A percentile compares a stretch with the other conserved stretches of the same genome.
Evolutionary conservation across 23 tunicate genomes (phyloP).

Genomic region (Botrylloides violaceus): DNA sequence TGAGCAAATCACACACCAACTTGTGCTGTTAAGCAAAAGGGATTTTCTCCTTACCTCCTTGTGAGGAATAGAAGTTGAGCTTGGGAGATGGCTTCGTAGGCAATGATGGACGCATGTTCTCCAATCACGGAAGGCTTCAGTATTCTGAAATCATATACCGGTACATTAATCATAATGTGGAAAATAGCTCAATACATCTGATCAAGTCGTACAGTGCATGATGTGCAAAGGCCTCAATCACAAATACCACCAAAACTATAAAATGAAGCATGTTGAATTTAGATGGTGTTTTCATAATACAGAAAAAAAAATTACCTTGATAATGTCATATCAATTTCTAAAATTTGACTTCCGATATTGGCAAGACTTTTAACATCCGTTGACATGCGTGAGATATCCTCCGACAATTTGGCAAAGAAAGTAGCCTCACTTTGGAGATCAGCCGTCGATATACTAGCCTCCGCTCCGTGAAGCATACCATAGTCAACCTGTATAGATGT

Average conservation of each 20-base stretch:
- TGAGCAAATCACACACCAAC: too few relatives aligned
- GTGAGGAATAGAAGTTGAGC: constrained; percentile 65
- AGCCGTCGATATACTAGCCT: constrained; percentile 29
- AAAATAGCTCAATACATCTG: too few relatives aligned
- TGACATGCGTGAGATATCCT: constrained; percentile 62
- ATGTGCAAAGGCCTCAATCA: too few relatives aligned
- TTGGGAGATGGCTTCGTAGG: constrained; percentile 82
- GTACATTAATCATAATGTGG: too few relatives aligned
- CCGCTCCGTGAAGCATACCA: constrained; percentile 85
- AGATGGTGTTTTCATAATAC: too few relatives aligned
- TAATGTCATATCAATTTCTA: constrained; percentile 32
- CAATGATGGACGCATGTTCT: constrained; percentile 74
- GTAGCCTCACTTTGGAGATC: constrained; percentile 58
- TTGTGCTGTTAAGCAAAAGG: too few relatives aligned
- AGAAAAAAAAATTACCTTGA: too few relatives aligned
- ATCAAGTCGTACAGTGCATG: too few relatives aligned
- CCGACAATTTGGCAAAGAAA: constrained; percentile 61
- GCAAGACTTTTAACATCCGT: constrained; percentile 48
- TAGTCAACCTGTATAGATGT: constrained; percentile 73
- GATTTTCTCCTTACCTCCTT: constrained; percentile 31
- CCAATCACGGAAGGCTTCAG: constrained; percentile 69
- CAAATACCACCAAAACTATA: too few relatives aligned
- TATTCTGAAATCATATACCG: constrained; percentile 24
- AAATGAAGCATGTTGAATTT: too few relatives aligned
- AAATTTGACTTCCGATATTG: constrained; percentile 37